These are phyloP conservation scores for Camelus bactrianus DNA, from an alignment of 2,113 vertebrate species.

Conservation along the genomic window DNA sequence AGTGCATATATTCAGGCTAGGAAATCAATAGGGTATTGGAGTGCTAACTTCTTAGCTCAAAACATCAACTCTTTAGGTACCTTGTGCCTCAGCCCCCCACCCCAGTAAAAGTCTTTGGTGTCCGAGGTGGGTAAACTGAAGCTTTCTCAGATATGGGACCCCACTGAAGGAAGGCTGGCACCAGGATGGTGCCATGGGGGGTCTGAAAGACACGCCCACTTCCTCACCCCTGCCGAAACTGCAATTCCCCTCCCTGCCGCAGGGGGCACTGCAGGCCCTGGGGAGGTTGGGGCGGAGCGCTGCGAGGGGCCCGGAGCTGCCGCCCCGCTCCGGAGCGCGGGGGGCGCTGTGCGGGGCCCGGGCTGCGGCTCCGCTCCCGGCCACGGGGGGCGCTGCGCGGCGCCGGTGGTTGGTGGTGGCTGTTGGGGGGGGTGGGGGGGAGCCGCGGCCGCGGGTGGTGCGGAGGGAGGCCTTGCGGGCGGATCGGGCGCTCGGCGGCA, in stretches of 20 bases:
- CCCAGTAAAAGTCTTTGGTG: neutral
- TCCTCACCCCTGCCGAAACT: slow-evolving; percentile 28
- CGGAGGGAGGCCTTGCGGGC: slow-evolving; percentile 83
- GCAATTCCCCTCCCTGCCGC: slow-evolving; percentile 82
- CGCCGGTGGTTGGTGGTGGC: slow-evolving; percentile 82
- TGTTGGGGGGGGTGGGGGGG: slow-evolving; percentile 78
- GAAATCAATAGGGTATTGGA: neutral
- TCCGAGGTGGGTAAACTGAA: neutral
- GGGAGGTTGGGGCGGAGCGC: slow-evolving; percentile 78
- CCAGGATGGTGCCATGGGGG: neutral
- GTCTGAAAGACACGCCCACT: slow-evolving; percentile 29
- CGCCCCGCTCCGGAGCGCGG: slow-evolving; percentile 77
- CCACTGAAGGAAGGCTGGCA: neutral
- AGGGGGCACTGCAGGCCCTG: slow-evolving; percentile 81
- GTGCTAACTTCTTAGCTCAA: neutral
- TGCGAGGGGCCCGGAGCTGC: slow-evolving; percentile 76
- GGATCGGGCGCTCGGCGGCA: slow-evolving; percentile 65
- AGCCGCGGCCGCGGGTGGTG: slow-evolving; percentile 84
- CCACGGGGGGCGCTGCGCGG: slow-evolving; percentile 81
- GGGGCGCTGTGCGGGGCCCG: slow-evolving; percentile 80
- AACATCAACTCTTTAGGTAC: neutral
- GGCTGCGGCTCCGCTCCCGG: slow-evolving; percentile 80
- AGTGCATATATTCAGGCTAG: slow-evolving; percentile 31
- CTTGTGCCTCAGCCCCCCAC: neutral
- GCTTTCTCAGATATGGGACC: neutral